Evolutionary conservation across 2,113 vertebrate genomes (phyloP).

Genomic region (Silurus glanis): DNA sequence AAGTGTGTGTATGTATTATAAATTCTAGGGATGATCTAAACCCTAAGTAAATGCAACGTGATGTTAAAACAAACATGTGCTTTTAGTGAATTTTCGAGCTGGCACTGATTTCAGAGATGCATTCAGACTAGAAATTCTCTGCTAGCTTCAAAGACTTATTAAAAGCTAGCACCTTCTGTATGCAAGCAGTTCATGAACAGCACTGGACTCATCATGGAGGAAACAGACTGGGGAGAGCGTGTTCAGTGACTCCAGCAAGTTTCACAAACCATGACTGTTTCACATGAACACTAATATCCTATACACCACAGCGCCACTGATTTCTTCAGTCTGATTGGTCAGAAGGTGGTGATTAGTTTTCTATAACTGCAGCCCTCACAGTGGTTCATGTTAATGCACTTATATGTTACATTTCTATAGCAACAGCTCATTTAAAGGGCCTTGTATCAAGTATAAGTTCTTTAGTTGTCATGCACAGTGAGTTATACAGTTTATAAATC

Average conservation of each 20-base stretch:
- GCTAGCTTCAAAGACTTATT: slow-evolving; percentile 2
- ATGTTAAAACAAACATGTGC: background rate
- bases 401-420: background rate
- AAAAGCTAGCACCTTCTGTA: background rate
- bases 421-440: background rate
- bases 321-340: background rate
- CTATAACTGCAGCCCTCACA: background rate
- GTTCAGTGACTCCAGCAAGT: background rate
- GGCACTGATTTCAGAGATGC: background rate
- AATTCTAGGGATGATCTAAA: background rate
- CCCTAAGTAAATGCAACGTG: background rate
- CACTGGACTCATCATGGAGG: slow-evolving; percentile 3
- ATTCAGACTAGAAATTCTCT: background rate
- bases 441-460: background rate
- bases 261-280: background rate
- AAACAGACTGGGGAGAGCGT: background rate
- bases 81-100: background rate
- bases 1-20: background rate
- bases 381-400: background rate
- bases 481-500: background rate
- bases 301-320: background rate
- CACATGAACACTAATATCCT: background rate
- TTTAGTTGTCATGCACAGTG: background rate
- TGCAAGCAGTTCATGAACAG: background rate
- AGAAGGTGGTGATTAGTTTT: slow-evolving; percentile 8